Evolutionary conservation across 2,113 vertebrate species (phyloP).

Genomic region (Coracopsis vasa): DNA sequence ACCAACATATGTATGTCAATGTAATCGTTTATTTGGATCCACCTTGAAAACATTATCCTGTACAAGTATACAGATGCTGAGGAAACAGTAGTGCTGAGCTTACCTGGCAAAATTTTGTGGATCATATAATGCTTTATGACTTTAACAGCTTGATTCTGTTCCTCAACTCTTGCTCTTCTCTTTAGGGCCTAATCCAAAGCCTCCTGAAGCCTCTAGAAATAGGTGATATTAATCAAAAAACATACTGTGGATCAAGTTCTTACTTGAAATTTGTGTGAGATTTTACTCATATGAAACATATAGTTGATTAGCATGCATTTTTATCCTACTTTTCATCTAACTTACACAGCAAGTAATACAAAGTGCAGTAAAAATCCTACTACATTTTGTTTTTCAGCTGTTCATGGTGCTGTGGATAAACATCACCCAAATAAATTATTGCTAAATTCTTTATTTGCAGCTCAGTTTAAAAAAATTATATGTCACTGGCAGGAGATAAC

Average conservation of each 20-base stretch:
- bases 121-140: background rate
- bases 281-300: constrained; percentile 22
- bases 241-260: background rate
- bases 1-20: background rate
- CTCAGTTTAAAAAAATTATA: background rate
- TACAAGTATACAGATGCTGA: background rate
- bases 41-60: constrained; percentile 14
- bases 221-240: background rate
- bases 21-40: background rate
- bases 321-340: background rate
- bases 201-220: background rate
- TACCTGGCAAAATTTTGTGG: background rate
- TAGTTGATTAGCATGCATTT: background rate
- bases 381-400: background rate
- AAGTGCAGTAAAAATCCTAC: background rate
- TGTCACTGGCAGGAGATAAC: background rate
- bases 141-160: background rate
- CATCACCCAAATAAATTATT: background rate
- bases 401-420: background rate
- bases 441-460: background rate
- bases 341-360: background rate
- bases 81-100: background rate
- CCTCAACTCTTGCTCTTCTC: background rate
- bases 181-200: background rate
- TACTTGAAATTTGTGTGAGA: background rate